These are phyloP conservation scores for Mellilla xanthometata DNA, from an alignment of 2,888 invertebrate species.

Conservation along the genomic window DNA sequence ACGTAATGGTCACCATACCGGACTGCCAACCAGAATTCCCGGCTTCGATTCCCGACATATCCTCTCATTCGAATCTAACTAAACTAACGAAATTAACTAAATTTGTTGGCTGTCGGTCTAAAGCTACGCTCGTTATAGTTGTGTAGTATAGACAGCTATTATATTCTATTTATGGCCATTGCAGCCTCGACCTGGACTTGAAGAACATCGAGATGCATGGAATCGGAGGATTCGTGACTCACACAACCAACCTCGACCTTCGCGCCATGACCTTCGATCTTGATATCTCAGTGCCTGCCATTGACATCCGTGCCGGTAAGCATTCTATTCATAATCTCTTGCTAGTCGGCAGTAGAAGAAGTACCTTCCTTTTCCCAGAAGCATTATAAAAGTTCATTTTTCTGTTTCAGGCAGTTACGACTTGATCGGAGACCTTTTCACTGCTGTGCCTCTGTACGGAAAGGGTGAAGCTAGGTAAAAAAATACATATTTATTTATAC, in stretches of 20 bases:
- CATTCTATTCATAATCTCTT: too few relatives aligned
- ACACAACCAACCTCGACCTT: constrained; percentile 47
- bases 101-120: too few relatives aligned
- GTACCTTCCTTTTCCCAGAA: too few relatives aligned
- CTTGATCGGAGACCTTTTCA: constrained; percentile 56
- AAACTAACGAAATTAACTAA: too few relatives aligned
- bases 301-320: constrained; percentile 54
- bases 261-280: constrained; percentile 53
- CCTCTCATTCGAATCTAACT: too few relatives aligned
- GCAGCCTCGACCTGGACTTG: constrained; percentile 57
- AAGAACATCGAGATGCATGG: constrained; percentile 46
- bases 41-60: too few relatives aligned
- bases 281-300: constrained; percentile 53
- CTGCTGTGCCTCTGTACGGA: constrained; percentile 65
- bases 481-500: background rate
- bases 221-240: constrained; percentile 55
- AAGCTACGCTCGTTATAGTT: too few relatives aligned
- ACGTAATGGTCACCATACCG: too few relatives aligned
- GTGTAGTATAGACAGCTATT: too few relatives aligned
- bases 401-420: constrained; percentile 58
- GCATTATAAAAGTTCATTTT: background rate
- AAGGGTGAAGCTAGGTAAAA: constrained; percentile 62
- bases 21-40: too few relatives aligned
- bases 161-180: constrained; percentile 12
- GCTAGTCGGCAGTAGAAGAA: too few relatives aligned